Percentiles rank a stretch among this genome's conserved stretches.
phyloP scores from a whole-genome alignment of 2,113 vertebrate species.

The chimpanzee (Pan troglodytes) region DNA sequence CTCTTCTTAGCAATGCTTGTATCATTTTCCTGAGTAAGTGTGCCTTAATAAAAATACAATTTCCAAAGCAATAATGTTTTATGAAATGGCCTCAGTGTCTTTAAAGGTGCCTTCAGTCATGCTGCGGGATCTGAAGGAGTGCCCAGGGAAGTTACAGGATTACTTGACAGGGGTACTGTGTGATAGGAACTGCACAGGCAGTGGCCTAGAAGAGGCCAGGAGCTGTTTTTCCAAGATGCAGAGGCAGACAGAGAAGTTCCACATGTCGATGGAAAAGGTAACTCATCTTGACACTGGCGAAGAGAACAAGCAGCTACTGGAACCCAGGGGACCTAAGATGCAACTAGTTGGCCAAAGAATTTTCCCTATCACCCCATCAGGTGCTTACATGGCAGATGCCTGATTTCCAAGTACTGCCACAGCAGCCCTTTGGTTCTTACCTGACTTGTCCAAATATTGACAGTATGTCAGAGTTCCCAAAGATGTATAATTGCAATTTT shows the following conservation, averaged over 20 bases:
- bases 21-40: conserved; percentile 77
- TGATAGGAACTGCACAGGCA: conserved; percentile 94
- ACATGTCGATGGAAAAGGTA: conserved; percentile 94
- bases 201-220: conserved; percentile 94
- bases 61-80: conserved; percentile 85
- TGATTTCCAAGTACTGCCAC: conserved; percentile 84
- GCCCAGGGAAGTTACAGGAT: conserved; percentile 90
- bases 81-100: conserved; percentile 96
- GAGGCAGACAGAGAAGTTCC: conserved; percentile 94
- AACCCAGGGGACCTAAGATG: conserved; percentile 86
- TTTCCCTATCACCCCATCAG: conserved; percentile 82
- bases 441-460: conserved; percentile 84
- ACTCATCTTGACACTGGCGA: conserved; percentile 90
- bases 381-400: conserved; percentile 87
- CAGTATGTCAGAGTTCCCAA: conserved; percentile 82
- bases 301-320: conserved; percentile 91
- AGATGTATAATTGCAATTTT: conserved; percentile 84
- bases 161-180: conserved; percentile 91
- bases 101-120: conserved; percentile 95
- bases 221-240: conserved; percentile 95
- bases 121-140: conserved; percentile 91
- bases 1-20: conserved; percentile 62
- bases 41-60: conserved; percentile 82
- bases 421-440: conserved; percentile 87
- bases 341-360: conserved; percentile 84